A percentile compares a stretch with the other conserved stretches of the same genome.
Evolutionary conservation across 1,140 invertebrate genomes (phyloP).

Genomic region (Fopius arisanus): DNA sequence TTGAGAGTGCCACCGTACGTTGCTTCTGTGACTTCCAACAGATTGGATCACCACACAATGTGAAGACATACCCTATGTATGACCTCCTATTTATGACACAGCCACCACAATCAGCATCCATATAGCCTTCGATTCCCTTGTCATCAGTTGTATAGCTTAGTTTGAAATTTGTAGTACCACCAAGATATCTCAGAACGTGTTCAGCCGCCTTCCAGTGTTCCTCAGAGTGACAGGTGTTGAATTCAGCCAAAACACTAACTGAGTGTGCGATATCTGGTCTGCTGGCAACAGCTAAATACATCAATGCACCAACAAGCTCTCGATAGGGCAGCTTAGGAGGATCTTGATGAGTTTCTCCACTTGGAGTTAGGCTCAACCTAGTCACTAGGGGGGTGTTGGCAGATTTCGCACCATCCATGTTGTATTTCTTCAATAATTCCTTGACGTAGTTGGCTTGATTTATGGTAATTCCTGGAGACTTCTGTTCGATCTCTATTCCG

Average conservation of each 20-base stretch:
- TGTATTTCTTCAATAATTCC: conserved; percentile 22
- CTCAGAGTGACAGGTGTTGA: neutral
- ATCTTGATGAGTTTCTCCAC: neutral
- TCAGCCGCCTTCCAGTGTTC: conserved; percentile 47
- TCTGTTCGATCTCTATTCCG: conserved; percentile 25
- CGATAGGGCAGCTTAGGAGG: conserved; percentile 39
- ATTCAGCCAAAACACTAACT: conserved; percentile 43
- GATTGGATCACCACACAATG: conserved; percentile 36
- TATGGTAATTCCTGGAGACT: conserved; percentile 9
- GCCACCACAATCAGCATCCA: conserved; percentile 45
- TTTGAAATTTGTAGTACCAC: conserved; percentile 43
- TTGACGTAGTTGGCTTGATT: conserved; percentile 25
- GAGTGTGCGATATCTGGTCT: conserved; percentile 53
- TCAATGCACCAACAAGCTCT: conserved; percentile 52
- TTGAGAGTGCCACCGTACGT: conserved; percentile 51
- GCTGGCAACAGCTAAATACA: conserved; percentile 49
- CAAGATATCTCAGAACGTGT: conserved; percentile 48
- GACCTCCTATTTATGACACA: conserved; percentile 40
- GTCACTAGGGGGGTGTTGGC: neutral
- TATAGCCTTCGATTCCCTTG: conserved; percentile 29
- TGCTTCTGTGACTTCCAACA: conserved; percentile 52
- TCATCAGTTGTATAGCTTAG: conserved; percentile 25
- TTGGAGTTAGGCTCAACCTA: conserved; percentile 4
- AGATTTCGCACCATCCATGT: conserved; percentile 12
- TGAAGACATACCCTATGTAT: conserved; percentile 45